Base-by-base conservation (phyloP, 2,113 vertebrate genomes). In the Hiodon alosoides region DNA sequence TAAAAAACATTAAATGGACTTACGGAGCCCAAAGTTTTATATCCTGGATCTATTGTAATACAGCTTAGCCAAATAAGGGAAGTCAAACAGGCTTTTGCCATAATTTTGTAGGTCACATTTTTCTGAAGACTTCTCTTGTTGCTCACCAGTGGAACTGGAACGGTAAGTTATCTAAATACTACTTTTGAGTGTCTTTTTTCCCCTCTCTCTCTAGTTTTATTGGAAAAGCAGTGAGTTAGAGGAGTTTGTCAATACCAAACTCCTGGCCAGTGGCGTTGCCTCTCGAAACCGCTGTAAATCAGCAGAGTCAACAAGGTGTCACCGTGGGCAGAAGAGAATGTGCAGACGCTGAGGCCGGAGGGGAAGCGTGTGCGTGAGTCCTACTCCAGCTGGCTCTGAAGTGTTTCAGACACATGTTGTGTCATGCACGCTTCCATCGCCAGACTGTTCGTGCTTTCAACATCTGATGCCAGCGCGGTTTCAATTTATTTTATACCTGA, bases 1-100 rank as follows among this genome's bases (percentile, higher is more conserved):
- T 52, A 76, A 48, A 31, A 13, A 17, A 67, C 16, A 51, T 59
- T 7, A 14, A 71, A 48, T 71, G 48, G 67, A 76, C 64, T 69
- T 54, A 70, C 65, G 65, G 51, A 11, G 66, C 7, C 64, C 51
- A 67, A 61, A n/a, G 62, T 54, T n/a, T 71, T 6, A 2, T 53
- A 9, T 61, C 50, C 4, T 14, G 50, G 10, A 14, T 58, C 31
- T 48, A 11, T 69, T 31, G 67, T 60, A 65, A 31, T 73, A 47
- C 5, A n/a, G 5, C 11, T 50, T 17, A 52, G 7, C 50, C 55
- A 55, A 73, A 9, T 62, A n/a, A 72, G 60, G 50, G 59, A 54
- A 53, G 58, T 14, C 72, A 46, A 7, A n/a, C 52, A 55, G 61
- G 72, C 53, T 54, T 55, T 4, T 7, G 16, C 16, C 60, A 52